Conservation (phyloP, 2,888 invertebrate genomes). For the Scaptomyza reducta region DNA sequence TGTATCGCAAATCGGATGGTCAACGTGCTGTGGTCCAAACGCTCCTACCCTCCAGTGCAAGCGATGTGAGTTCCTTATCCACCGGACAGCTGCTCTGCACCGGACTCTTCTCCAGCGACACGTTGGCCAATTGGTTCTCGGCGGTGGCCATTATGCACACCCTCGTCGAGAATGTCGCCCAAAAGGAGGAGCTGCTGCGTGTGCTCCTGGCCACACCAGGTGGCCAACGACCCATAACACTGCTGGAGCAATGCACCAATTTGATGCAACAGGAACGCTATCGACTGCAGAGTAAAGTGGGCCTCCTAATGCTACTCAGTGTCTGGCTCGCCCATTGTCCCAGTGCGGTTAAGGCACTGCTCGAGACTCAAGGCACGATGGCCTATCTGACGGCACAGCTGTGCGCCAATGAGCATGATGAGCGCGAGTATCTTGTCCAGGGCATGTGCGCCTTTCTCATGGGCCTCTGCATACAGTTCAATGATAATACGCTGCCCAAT, state of each 20-base stretch:
- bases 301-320: conserved; percentile 94
- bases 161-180: conserved; percentile 92
- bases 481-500: conserved; percentile 91
- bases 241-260: conserved; percentile 94
- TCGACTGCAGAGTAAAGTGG: conserved; percentile 91
- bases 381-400: conserved; percentile 93
- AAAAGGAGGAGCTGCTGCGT: conserved; percentile 95
- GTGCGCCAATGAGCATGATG: conserved; percentile 93
- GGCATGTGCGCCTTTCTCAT: conserved; percentile 96
- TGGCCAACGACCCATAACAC: conserved; percentile 93
- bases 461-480: conserved; percentile 95
- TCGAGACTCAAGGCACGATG: conserved; percentile 91
- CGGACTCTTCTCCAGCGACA: conserved; percentile 94
- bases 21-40: conserved; percentile 96
- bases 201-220: conserved; percentile 95
- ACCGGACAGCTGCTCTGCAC: conserved; percentile 96
- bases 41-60: conserved; percentile 92
- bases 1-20: conserved; percentile 95
- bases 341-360: conserved; percentile 92
- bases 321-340: conserved; percentile 95
- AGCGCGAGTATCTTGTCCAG: conserved; percentile 94
- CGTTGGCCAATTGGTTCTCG: conserved; percentile 97
- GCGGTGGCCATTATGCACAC: conserved; percentile 95
- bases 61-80: conserved; percentile 89
- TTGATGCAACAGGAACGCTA: conserved; percentile 90